Evolutionary conservation across 2,113 vertebrate genomes (phyloP).

Genomic region (Diadophis punctatus): DNA sequence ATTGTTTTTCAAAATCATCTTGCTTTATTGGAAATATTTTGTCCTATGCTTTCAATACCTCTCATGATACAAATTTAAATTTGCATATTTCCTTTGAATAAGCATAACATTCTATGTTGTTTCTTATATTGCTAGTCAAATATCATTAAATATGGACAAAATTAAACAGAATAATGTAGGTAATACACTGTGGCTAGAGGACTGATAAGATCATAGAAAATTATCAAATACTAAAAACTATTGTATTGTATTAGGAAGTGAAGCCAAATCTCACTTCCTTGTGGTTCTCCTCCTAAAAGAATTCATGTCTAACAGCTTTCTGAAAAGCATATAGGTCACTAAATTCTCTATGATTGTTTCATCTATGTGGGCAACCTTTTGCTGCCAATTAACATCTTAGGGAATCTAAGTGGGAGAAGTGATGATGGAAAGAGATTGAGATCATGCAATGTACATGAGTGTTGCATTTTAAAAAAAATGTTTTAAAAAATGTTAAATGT

Average conservation of each 20-base stretch:
- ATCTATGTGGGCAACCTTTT: background rate
- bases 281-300: constrained; percentile 17
- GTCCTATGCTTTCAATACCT: background rate
- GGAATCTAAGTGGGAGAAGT: background rate
- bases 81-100: constrained; percentile 1
- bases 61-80: background rate
- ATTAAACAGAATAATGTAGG: constrained; percentile 40
- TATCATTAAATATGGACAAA: constrained; percentile 32
- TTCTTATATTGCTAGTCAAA: constrained; percentile 28
- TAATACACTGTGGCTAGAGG: constrained; percentile 17
- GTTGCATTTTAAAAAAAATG: background rate
- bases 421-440: background rate
- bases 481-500: background rate
- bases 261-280: background rate
- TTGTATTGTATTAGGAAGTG: constrained; percentile 12
- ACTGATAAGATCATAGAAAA: constrained; percentile 28
- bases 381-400: background rate
- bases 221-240: constrained; percentile 21
- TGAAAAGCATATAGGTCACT: constrained; percentile 5
- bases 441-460: background rate
- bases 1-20: background rate
- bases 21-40: background rate
- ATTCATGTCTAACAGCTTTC: constrained; percentile 28
- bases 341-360: background rate
- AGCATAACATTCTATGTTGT: constrained; percentile 20